Base-by-base conservation (phyloP, 2,113 vertebrate species). In the Crocuta crocuta region DNA sequence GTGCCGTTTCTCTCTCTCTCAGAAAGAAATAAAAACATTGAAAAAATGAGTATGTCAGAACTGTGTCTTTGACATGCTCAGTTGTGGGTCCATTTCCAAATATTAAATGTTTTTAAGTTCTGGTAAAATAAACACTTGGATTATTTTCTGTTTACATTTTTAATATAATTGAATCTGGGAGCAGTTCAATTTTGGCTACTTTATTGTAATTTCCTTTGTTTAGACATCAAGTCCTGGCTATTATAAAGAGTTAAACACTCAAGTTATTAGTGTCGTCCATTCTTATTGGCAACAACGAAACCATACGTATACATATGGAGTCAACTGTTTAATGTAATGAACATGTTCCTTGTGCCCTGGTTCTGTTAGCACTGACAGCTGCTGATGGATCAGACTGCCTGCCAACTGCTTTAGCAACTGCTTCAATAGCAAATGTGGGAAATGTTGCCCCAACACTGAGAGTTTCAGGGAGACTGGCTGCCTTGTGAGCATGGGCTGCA, bases 141-240 rank as follows among this genome's bases (percentile, higher is more conserved):
- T 89, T 71, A 48, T 61, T 96, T 97, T 87, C 74, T 74, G 50
- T 61, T 89, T 23, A 1, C 2, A 65, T 89, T 90, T 76, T 74
- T 89, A 80, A 28, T 84, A 11, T 91, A 84, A 66, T 83, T 23
- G 68, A 91, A 15, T 48, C 15, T 31, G 66, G 53, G 21, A 16
- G 21, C 48, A 43, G 26, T 71, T 94, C 39, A 45, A 23, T 65
- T 79, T 82, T 92, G 26, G 55, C 79, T 71, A 58, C n/a, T 79
- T 66, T 24, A 45, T 3, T 66, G 4, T 43, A 13, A 66, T 95
- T 89, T 79, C 35, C 12, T 82, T 91, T 79, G 45, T 65, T 95
- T 4, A 28, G 11, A 61, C 15, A 15, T 79, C 23, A 45, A 15
- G 5, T 61, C 19, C 3, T 35, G 17, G 35, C 45, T 66, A 0